Base-by-base conservation (phyloP, 2,888 invertebrate species). In the Scaptomyza parva region DNA sequence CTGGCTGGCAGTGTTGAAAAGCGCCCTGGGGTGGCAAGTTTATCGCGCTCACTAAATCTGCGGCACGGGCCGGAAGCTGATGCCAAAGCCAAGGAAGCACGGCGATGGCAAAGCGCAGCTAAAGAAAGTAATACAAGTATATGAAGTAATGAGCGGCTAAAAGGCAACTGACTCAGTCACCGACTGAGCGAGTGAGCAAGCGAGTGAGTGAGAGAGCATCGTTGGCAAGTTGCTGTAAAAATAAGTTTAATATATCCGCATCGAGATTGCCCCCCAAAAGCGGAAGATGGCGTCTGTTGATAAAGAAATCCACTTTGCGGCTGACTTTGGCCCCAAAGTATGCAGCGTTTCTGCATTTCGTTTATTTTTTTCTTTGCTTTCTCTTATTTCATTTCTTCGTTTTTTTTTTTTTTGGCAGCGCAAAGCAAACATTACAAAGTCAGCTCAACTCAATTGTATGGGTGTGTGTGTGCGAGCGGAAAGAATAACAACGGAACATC, bases 201-300 rank as follows among this genome's bases (percentile, higher is more conserved):
- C 17, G 43, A n/a, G 30, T 43, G 61, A 67, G 55, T 63, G 40
- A 67, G 55, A 60, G 40, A 47, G 57, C 59, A 68, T 47, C 52
- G 12, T 18, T 35, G 39, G 30, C 37, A 62, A 66, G 69, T 50
- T 57, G 70, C 59, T 70, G 77, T 87, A 76, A 85, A 85, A 87
- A 87, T 82, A 83, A 75, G 72, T 83, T 86, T 86, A 87, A 87
- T 87, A 83, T 83, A 85, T 87, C 88, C 83, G 83, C 74, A 76
- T 82, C 68, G 69, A 85, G 76, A 76, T 82, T 78, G 74, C 57
- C 67, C 22, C 37, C 63, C 22, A 24, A 28, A 39, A 41, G 17
- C 48, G 33, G 66, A 59, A 77, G 70, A 76, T 61, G 58, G 63
- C 78, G 51, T 58, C 53, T 63, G 64, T 68, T 77, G 65, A 84